Evolutionary conservation across 2,113 vertebrate genomes (phyloP), one percentile per base, ranked within the genome.

Genomic region (Protomyctophum bolini): DNA sequence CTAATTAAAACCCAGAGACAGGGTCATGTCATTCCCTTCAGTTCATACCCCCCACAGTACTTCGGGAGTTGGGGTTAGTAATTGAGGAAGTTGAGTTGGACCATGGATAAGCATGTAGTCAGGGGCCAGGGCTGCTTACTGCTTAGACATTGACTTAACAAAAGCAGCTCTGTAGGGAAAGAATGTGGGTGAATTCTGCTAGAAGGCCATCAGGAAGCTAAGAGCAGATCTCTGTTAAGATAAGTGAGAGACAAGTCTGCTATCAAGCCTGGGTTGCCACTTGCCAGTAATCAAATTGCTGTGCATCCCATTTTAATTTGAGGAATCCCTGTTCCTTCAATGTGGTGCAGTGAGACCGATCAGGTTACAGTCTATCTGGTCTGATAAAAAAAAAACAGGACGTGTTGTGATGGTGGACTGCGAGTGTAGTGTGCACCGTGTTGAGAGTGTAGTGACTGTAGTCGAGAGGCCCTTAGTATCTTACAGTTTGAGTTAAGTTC

Each of bases 91-190:
- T 41, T 41, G 3, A 41, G 33, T 41, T 41, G 33, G 33, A 41
- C 33, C 33, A 41, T 41, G 33, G 33, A 41, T 41, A 41, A 41
- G 33, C 5, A 41, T 4, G 33, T 6, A 41, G 33, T 66, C 72
- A 46, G 14, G 41, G 59, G n/a, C n/a, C n/a, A n/a, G n/a, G n/a
- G n/a, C n/a, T n/a, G n/a, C n/a, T n/a, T n/a, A n/a, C 11, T 45
- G 51, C 51, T 0, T 60, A 63, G 58, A 60, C 41, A 10, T 46
- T 2, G 47, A 50, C 61, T 10, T 49, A 59, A 87, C 85, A 87
- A 86, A 76, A 73, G 73, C 69, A 14, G 33, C 82, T 84, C 54
- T 87, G 85, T 87, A 49, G 46, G 56, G 61, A 60, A 57, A 48
- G 29, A 6, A 63, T 8, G 63, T 64, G 10, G 60, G 29, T 71